phyloP scores from a whole-genome alignment of 2,888 invertebrate species.

The Volucella inanis region DNA sequence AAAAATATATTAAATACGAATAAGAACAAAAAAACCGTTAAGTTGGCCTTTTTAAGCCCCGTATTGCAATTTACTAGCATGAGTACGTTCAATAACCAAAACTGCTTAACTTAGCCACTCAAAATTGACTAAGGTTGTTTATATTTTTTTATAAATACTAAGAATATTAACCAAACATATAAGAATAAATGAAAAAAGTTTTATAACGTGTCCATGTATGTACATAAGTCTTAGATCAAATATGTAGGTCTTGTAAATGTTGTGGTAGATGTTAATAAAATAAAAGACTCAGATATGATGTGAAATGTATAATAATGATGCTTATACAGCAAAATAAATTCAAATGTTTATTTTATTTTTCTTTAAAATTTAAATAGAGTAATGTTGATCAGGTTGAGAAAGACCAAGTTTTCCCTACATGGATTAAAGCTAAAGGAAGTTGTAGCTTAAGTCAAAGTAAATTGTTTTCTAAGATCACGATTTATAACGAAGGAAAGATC shows the following conservation, averaged over 20 bases:
- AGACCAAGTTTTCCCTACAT: too few species aligned
- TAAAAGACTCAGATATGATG: neutral
- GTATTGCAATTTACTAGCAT: neutral
- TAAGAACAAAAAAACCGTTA: neutral
- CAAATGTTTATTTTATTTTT: neutral
- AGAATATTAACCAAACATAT: neutral
- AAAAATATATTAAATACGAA: neutral
- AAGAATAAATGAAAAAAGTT: neutral
- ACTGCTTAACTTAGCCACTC: neutral
- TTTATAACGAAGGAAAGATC: too few species aligned
- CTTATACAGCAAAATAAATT: neutral
- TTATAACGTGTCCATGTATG: constrained; percentile 25
- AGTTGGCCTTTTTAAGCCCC: constrained; percentile 5
- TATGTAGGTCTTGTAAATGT: constrained; percentile 20
- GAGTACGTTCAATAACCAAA: neutral
- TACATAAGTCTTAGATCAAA: neutral
- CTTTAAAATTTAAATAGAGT: too few species aligned
- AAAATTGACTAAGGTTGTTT: neutral
- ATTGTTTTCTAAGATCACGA: too few species aligned
- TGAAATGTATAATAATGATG: neutral
- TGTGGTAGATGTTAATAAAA: constrained; percentile 22
- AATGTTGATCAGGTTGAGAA: too few species aligned
- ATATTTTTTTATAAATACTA: constrained; percentile 21
- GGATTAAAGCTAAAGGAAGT: too few species aligned
- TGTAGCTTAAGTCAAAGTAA: too few species aligned